Conservation (phyloP, 2,888 invertebrate species). For the Macrophya alboannulata region DNA sequence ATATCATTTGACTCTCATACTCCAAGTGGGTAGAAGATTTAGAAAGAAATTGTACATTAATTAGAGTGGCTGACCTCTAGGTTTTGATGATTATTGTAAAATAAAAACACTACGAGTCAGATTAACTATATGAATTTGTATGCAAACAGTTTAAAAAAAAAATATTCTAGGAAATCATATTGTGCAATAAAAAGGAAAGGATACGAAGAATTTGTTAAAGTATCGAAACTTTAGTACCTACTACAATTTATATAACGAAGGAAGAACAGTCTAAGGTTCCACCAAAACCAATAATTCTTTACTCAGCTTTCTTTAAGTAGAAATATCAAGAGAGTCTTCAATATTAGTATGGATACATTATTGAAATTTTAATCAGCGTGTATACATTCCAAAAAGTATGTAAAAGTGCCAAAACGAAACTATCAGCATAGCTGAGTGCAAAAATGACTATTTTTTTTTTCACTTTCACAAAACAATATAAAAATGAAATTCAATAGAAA, state of each 20-base stretch:
- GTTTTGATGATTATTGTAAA: constrained; percentile 51
- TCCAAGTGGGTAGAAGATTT: constrained; percentile 34
- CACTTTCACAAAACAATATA: neutral
- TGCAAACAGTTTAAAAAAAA: constrained; percentile 19
- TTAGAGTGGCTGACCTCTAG: constrained; percentile 31
- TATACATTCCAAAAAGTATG: constrained; percentile 43
- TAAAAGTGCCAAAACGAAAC: constrained; percentile 38
- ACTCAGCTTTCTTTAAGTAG: neutral
- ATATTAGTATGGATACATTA: neutral
- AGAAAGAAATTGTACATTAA: constrained; percentile 48
- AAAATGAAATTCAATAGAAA: neutral
- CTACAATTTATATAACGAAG: constrained; percentile 12
- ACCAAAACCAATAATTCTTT: neutral
- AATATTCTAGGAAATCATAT: constrained; percentile 38
- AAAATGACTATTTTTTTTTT: neutral
- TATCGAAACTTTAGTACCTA: constrained; percentile 32
- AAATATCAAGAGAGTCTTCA: neutral
- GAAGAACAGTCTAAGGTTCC: constrained; percentile 26
- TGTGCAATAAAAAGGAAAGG: constrained; percentile 50
- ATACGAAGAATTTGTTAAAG: constrained; percentile 28
- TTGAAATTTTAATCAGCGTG: constrained; percentile 34
- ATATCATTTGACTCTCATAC: constrained; percentile 19
- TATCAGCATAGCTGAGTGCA: constrained; percentile 34
- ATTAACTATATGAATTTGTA: constrained; percentile 38
- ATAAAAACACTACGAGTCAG: constrained; percentile 13